phyloP scores from a whole-genome alignment of 1,140 invertebrate species.

The Anoplolepis gracilipes region DNA sequence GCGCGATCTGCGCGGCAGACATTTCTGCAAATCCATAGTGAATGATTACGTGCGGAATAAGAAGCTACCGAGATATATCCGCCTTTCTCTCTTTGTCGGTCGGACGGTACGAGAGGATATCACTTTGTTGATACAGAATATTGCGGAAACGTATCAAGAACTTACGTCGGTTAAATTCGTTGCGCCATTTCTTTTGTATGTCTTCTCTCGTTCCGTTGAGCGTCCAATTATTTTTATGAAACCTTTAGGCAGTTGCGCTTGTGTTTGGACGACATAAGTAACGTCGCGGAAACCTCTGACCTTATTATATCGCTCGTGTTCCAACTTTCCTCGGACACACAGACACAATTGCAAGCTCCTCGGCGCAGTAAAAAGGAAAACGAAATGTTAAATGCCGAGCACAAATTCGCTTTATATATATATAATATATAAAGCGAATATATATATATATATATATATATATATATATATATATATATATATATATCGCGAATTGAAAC shows the following conservation, averaged over 20 bases:
- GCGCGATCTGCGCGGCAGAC: background rate
- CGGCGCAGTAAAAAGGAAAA: conserved; percentile 17
- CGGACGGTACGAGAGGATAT: conserved; percentile 16
- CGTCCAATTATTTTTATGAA: conserved; percentile 56
- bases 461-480: background rate
- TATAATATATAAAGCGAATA: background rate
- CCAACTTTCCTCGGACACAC: conserved; percentile 6
- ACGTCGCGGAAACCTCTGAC: conserved; percentile 47
- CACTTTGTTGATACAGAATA: conserved; percentile 53
- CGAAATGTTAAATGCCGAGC: conserved; percentile 28
- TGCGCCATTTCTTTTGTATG: conserved; percentile 46
- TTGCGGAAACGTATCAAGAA: conserved; percentile 42
- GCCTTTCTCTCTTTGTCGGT: conserved; percentile 27
- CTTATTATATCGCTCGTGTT: conserved; percentile 45
- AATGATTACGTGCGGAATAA: conserved; percentile 54
- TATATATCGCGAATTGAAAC: background rate
- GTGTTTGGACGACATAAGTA: conserved; percentile 42
- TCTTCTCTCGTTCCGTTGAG: conserved; percentile 26
- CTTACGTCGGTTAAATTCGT: conserved; percentile 38
- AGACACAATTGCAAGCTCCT: conserved; percentile 25
- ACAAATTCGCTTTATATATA: conserved; percentile 6
- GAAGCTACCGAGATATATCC: conserved; percentile 47
- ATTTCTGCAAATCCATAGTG: conserved; percentile 46
- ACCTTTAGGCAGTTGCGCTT: conserved; percentile 22
- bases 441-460: conserved; percentile 3